A percentile compares a stretch with the other conserved stretches of the same genome.
Conservation (phyloP, 2,888 invertebrate species). For the Tetropium fuscum region DNA sequence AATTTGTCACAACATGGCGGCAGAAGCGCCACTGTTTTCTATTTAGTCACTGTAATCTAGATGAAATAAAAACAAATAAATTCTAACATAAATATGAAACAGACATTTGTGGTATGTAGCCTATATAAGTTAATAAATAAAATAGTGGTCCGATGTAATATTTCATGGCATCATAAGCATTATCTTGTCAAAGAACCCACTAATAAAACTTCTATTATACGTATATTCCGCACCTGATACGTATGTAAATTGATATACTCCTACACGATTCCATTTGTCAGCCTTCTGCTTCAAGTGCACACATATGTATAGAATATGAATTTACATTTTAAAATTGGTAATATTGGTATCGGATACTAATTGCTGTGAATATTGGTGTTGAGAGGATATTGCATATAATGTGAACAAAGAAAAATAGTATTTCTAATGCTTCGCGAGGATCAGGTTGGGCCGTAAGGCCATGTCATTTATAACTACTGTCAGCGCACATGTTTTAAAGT, state of each 20-base stretch:
- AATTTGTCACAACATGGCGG: too few species aligned
- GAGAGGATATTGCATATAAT: neutral
- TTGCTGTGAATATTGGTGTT: neutral
- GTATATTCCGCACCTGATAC: neutral
- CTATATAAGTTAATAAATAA: too few species aligned
- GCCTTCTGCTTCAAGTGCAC: neutral
- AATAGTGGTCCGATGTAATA: too few species aligned
- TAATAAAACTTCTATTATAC: neutral
- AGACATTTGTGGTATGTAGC: too few species aligned
- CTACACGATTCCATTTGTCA: neutral
- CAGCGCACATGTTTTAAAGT: slow-evolving; percentile 13
- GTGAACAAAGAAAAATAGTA: neutral
- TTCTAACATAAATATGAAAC: too few species aligned
- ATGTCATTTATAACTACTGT: slow-evolving; percentile 21
- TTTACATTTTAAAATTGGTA: too few species aligned
- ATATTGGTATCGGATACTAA: too few species aligned
- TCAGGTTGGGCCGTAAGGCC: slow-evolving; percentile 1
- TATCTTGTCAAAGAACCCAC: neutral
- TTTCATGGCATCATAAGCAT: neutral
- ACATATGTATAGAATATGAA: neutral
- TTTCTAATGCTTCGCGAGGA: neutral
- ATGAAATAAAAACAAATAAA: too few species aligned
- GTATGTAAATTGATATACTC: neutral
- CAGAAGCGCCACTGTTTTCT: too few species aligned
- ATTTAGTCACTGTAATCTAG: too few species aligned